Base-by-base conservation (phyloP, 2,888 invertebrate genomes). In the Epirrhoe alternata region DNA sequence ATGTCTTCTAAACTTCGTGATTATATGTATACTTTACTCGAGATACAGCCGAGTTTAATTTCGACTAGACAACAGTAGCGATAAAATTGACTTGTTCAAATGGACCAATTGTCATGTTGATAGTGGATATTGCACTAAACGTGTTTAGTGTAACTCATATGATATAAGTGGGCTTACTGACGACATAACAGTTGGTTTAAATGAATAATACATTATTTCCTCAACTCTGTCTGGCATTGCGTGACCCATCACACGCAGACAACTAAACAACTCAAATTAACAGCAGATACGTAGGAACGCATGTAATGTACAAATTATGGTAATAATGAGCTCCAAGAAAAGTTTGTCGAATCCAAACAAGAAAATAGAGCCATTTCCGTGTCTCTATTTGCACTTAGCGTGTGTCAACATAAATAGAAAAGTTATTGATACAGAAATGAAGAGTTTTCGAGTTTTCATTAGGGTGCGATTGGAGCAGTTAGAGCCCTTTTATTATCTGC, bases 401-500 rank as follows among this genome's bases (percentile, higher is more conserved):
- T 83, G 82, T 81, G 80, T 78, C 75, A 71, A 72, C 68, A 74
- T 80, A 80, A 82, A 82, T 83, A 84, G 82, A 82, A 83, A 88
- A 87, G 79, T 86, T 90, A 89, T 89, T 86, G 87, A 89, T 89
- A 88, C 85, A 86, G 86, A 86, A 91, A 89, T 88, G 85, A 87
- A 81, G 87, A 89, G 86, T 86, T 88, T 86, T 86, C 84, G 85
- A 89, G 86, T 90, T 93, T 93, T 92, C 93, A 93, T 93, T 92
- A 92, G 89, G 88, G 92, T 84, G 87, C 88, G 87, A 90, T 90
- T 84, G 87, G 79, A 85, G 87, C 92, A 91, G 89, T 93, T 92
- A 93, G 91, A 91, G 92, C 92, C 93, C 90, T 92, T 94, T 93
- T 94, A 94, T 94, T 94, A 93, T 93, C 93, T 90, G 83, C 89